Base-by-base conservation (phyloP, 2,113 vertebrate species). In the Sander vitreus region DNA sequence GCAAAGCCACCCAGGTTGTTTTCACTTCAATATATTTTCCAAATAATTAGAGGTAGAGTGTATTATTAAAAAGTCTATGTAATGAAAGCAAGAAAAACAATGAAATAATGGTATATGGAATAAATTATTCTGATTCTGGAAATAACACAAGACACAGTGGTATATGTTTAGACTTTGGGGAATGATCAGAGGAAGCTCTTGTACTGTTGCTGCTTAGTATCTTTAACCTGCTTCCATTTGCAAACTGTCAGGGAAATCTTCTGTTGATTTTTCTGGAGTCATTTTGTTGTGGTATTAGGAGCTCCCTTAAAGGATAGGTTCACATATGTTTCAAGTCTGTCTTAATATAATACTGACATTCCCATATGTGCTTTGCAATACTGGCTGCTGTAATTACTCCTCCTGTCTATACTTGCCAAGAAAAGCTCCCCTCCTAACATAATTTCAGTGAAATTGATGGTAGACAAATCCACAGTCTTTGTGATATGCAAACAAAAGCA, bases 221-320 rank as follows among this genome's bases (percentile, higher is more conserved):
- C 66, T 81, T 76, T 85, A 47, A 78, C 80, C 75, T 85, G 48
- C 66, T 71, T 83, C n/a, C 75, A 65, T 68, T 69, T 80, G 83
- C 75, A 72, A 68, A 70, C 79, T 90, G 75, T 84, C 79, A 70
- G 18, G 60, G 57, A 81, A 43, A 73, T 82, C 51, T 65, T 53
- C 57, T 77, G 66, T 76, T 65, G 73, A 73, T 66, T 87, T 43
- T 78, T 80, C 25, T 51, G n/a, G 70, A 76, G 39, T 80, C 39
- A 62, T 70, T 72, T 59, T 59, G 21, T 71, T 7, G 5, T 36
- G 4, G n/a, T 25, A 53, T 55, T 57, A 13, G 57, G 45, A 54
- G 70, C 66, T 78, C 66, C 43, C 83, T 47, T 47, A 59, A 64
- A 53, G 23, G 6, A 65, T 10, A 27, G 71, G 23, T 75, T 53